These are phyloP conservation scores for Callaeas wilsoni DNA, from an alignment of 2,113 vertebrate genomes.

Conservation along the genomic window DNA sequence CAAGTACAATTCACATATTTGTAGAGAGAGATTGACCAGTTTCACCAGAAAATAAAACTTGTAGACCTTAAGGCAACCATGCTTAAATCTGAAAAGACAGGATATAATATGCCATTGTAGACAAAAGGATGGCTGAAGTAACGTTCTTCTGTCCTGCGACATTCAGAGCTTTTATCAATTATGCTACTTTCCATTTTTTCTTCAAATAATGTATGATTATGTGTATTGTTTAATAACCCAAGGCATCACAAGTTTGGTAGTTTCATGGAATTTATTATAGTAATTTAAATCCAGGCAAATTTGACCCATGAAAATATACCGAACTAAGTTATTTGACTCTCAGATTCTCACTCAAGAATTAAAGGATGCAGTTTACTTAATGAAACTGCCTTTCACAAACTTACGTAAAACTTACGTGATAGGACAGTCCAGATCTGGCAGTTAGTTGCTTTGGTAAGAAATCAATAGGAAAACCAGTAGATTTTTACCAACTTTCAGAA, in stretches of 20 bases:
- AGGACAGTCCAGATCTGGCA: background rate
- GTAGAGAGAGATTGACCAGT: background rate
- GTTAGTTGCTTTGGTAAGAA: background rate
- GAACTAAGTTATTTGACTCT: background rate
- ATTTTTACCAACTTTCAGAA: background rate
- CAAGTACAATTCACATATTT: background rate
- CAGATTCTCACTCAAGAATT: background rate
- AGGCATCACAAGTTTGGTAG: background rate
- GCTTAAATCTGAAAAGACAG: background rate
- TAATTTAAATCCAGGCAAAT: background rate
- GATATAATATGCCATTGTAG: background rate
- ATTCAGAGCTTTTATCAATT: background rate
- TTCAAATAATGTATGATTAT: background rate
- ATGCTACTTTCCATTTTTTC: background rate
- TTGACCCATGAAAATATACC: background rate
- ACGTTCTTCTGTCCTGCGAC: background rate
- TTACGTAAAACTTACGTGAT: background rate
- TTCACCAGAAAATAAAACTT: background rate
- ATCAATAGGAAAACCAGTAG: background rate
- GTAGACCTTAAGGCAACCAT: background rate
- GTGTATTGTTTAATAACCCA: background rate
- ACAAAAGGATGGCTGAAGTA: background rate
- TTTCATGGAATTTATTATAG: background rate
- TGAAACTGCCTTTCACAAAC: background rate
- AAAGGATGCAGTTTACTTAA: background rate